These are phyloP conservation scores for Atherinosoma microstoma DNA, from an alignment of 2,797 vertebrate species.

Conservation along the genomic window DNA sequence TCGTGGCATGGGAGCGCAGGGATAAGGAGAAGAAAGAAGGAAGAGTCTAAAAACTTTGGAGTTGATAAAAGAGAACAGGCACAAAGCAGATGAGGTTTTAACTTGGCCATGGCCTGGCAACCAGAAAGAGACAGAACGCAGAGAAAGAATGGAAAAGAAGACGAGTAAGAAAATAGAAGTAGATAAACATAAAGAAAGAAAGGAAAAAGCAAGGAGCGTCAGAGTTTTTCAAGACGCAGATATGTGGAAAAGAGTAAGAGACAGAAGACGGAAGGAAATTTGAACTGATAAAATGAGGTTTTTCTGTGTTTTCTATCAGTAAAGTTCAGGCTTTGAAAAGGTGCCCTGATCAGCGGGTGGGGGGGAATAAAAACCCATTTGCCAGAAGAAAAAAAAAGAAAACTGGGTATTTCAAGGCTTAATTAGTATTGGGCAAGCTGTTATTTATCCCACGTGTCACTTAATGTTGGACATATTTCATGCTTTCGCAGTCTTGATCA, in stretches of 20 bases:
- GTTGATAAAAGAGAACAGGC: slow-evolving; percentile 58
- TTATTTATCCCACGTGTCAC: slow-evolving; percentile 65
- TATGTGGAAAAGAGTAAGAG: neutral
- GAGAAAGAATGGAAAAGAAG: slow-evolving; percentile 12
- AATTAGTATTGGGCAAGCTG: slow-evolving; percentile 66
- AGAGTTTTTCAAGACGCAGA: slow-evolving; percentile 15
- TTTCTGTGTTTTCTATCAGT: slow-evolving; percentile 32
- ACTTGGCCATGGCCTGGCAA: slow-evolving; percentile 72
- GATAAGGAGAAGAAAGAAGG: slow-evolving; percentile 37
- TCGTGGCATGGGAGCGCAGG: neutral
- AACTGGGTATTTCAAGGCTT: slow-evolving; percentile 47
- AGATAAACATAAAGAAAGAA: slow-evolving; percentile 30
- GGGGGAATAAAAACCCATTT: slow-evolving; percentile 13
- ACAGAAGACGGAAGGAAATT: slow-evolving; percentile 7
- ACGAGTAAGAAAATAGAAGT: slow-evolving; percentile 3
- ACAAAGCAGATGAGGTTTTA: slow-evolving; percentile 68
- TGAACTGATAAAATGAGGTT: slow-evolving; percentile 8
- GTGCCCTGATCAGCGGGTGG: slow-evolving; percentile 34
- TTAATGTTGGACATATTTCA: slow-evolving; percentile 66
- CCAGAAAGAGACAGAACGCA: slow-evolving; percentile 32
- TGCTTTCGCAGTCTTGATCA: slow-evolving; percentile 50
- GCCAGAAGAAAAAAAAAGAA: slow-evolving; percentile 54
- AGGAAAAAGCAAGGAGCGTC: slow-evolving; percentile 3
- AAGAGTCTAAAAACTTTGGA: slow-evolving; percentile 49
- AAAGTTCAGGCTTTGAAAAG: slow-evolving; percentile 45